These are phyloP conservation scores for Apogon talboti DNA, from an alignment of 2,797 vertebrate species.

Conservation along the genomic window DNA sequence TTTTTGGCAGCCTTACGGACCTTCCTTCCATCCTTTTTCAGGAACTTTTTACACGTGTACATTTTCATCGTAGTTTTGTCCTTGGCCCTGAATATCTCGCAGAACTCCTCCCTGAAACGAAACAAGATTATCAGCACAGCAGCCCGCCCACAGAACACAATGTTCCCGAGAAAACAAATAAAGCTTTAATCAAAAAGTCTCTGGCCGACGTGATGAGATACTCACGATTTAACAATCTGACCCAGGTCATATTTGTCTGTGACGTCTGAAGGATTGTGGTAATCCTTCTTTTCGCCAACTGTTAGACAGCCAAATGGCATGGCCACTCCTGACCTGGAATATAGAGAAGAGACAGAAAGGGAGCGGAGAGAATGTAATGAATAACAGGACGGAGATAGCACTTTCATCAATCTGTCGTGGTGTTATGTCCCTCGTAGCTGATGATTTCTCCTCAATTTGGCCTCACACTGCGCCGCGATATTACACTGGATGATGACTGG, in stretches of 20 bases:
- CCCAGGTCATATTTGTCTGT: constrained; percentile 99
- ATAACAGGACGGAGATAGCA: constrained; percentile 18
- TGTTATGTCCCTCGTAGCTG: constrained; percentile 9
- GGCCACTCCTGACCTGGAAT: constrained; percentile 80
- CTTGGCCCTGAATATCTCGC: constrained; percentile 98
- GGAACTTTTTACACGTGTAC: constrained; percentile 97
- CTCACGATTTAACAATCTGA: constrained; percentile 98
- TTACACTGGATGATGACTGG: constrained; percentile 49
- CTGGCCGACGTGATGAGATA: constrained; percentile 40
- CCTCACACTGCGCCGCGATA: constrained; percentile 30
- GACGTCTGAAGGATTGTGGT: constrained; percentile 95
- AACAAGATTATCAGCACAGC: background rate
- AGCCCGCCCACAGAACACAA: background rate
- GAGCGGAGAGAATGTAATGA: no score
- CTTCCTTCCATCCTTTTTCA: constrained; percentile 96
- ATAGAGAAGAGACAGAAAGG: constrained; percentile 21
- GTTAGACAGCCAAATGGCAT: constrained; percentile 99
- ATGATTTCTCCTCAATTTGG: constrained; percentile 34
- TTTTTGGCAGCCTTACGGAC: constrained; percentile 98
- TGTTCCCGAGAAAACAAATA: background rate
- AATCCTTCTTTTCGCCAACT: constrained; percentile 98
- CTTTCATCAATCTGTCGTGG: constrained; percentile 14
- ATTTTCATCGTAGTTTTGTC: constrained; percentile 94
- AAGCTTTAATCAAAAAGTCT: background rate
- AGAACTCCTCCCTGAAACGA: constrained; percentile 93